Percentiles rank a stretch among this genome's conserved stretches.
Evolutionary conservation across 2,797 vertebrate genomes (phyloP).

Genomic region (Parauchenoglanis ngamensis): DNA sequence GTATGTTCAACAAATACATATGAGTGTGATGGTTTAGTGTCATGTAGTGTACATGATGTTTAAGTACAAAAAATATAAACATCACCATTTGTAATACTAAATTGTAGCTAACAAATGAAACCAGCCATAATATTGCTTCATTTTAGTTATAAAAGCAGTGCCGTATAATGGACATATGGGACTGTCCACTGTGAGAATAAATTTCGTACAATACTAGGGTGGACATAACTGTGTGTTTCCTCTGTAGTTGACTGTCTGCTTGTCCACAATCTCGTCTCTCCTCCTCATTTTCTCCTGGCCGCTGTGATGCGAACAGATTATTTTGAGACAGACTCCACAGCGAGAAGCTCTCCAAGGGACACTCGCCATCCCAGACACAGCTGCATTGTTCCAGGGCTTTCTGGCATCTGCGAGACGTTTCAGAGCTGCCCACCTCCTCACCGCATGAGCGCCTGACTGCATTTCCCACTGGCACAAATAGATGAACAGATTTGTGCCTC

Average conservation of each 20-base stretch:
- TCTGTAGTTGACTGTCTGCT: slow-evolving; percentile 45
- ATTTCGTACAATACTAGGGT: background rate
- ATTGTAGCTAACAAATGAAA: background rate
- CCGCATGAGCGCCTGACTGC: slow-evolving; percentile 25
- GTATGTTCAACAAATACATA: too few species aligned
- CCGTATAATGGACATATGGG: background rate
- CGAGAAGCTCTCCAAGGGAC: slow-evolving; percentile 44
- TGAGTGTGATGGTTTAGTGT: too few species aligned
- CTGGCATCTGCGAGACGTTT: slow-evolving; percentile 49
- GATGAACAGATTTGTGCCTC: slow-evolving; percentile 56
- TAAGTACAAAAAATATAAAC: background rate
- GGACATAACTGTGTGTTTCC: slow-evolving; percentile 2
- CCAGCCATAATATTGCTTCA: background rate
- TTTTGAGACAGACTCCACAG: slow-evolving; percentile 48
- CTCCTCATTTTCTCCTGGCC: slow-evolving; percentile 33
- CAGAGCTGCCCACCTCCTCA: slow-evolving; percentile 32
- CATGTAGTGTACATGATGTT: background rate
- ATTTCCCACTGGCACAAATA: slow-evolving; percentile 54
- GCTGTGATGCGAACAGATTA: slow-evolving; percentile 50
- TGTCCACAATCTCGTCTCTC: slow-evolving; percentile 33
- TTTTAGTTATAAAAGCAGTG: background rate
- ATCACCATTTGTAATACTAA: background rate
- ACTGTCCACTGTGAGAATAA: slow-evolving; percentile 10
- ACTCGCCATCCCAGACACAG: slow-evolving; percentile 46
- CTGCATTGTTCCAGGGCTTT: slow-evolving; percentile 44